Base-by-base conservation (phyloP, 2,888 invertebrate genomes). In the Synanthedon vespiformis region DNA sequence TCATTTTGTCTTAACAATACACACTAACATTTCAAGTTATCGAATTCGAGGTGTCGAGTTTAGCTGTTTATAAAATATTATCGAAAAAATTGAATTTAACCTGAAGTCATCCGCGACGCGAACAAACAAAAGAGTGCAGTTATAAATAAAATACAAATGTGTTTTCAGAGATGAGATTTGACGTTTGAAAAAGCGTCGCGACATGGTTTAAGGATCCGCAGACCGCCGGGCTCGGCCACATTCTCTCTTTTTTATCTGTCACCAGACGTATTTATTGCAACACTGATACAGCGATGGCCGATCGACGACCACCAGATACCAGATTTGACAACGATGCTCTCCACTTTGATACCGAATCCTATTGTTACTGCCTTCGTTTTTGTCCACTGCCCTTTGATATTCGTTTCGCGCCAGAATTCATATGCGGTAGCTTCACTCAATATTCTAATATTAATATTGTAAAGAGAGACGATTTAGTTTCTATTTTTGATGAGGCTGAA, bases 251-350 rank as follows among this genome's bases (percentile, higher is more conserved):
- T 84, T 84, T 84, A 72, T 62, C 67, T 67, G 72, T 70, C 74
- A 73, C 69, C 64, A 61, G 72, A 77, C 74, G 76, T 84, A 82
- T 85, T 83, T 83, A 83, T 80, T 78, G 80, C 77, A 73, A 76
- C 75, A 74, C 77, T 76, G 74, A 73, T 72, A 72, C 64, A 61
- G 60, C 58, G 67, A 65, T 54, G 65, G 60, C 59, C 61, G 66
- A 68, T 68, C 63, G 60, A 58, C 60, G 62, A 63, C 67, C 62
- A 59, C 56, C 61, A 70, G 76, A 78, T 80, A 71, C 74, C 76
- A 79, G 75, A 77, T 79, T 77, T 74, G 77, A 80, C 80, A 80
- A 78, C 68, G 74, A 81, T 78, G 67, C 75, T 72, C 74, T 67
- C 70, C 64, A 69, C 71, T 66, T 64, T 64, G 74, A 77, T 80